Base-by-base conservation (phyloP, 2,888 invertebrate genomes). In the Adineta ricciae region DNA sequence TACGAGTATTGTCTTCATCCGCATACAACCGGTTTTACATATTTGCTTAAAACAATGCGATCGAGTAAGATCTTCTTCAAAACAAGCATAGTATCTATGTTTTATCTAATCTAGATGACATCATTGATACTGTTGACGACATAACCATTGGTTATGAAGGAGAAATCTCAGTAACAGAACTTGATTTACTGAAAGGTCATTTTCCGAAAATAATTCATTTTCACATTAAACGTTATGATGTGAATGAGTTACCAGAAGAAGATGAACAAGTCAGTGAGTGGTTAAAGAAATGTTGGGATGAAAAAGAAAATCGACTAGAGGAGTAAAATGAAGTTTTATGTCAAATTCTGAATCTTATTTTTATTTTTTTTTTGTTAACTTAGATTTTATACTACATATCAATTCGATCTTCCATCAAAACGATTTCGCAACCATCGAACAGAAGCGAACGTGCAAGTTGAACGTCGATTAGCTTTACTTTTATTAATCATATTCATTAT, bases 1-100 rank as follows among this genome's bases (percentile, higher is more conserved):
- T 95, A 94, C 89, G 92, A 93, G n/a, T 93, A 93, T 89, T 94
- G 95, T 1, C 91, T 96, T 4, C 95, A 96, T 89, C 96, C 96
- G 0, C 93, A 95, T 87, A 95, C 94, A 11, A 95, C 94, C 0
- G 96, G 96, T 2, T 92, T 93, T 82, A 84, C 46, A 50, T 49
- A 83, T 46, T 72, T 83, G 36, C n/a, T 73, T 41, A 72, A 84
- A 24, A 54, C 32, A 56, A 83, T 83, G 85, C 38, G 56, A 27
- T 24, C 50, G 36, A 83, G 83, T 83, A n/a, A 9, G 38, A 38
- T n/a, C n/a, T n/a, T n/a, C n/a, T n/a, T n/a, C n/a, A n/a, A n/a
- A n/a, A n/a, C n/a, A n/a, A n/a, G n/a, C n/a, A n/a, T n/a, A 14
- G 32, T 32, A 21, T 38, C 38, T 21, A 3, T 19, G 46, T 5